Evolutionary conservation across 1,140 invertebrate species (phyloP), one percentile per base, ranked within the genome.

Genomic region (Hycleus cichorii): DNA sequence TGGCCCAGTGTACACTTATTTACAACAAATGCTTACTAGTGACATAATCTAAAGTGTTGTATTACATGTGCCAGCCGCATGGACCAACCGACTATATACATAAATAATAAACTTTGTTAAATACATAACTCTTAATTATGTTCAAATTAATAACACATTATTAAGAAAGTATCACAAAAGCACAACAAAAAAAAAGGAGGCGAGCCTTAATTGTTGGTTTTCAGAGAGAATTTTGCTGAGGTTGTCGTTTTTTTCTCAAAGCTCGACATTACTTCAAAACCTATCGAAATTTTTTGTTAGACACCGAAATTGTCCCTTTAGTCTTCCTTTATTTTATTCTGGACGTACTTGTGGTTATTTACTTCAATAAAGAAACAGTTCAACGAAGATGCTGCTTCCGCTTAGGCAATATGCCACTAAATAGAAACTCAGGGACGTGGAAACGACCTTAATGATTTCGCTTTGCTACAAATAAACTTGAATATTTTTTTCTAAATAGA

Each of bases 381-480:
- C 44, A 56, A 44, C 32, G 47, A 56, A 56, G 53, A 56, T 56
- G 53, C 53, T 43, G 44, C 27, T 56, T 47, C 53, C 38, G 44
- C 46, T 56, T 38, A 47, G 32, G 44, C 62, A 64, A 64, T 64
- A 64, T 64, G 58, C 50, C 46, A 56, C 62, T 64, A 64, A 64
- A 59, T 64, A 61, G 62, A 64, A 64, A 64, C 47, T 58, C 62
- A 53, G 50, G 59, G 58, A 64, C 59, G 62, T 52, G 62, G 62
- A 64, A 64, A 60, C 59, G 48, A 55, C 59, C 62, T 64, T 64
- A 64, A 64, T 64, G 59, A 61, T 64, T 64, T 64, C 61, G 46
- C 53, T 47, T 56, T 45, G 39, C 43, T 26, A 52, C 49, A 52
- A 52, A 52, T 52, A 52, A 52, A 52, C 24, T 42, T 52, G 43